phyloP scores from a whole-genome alignment of 2,113 vertebrate genomes.

The Plecotus auritus region DNA sequence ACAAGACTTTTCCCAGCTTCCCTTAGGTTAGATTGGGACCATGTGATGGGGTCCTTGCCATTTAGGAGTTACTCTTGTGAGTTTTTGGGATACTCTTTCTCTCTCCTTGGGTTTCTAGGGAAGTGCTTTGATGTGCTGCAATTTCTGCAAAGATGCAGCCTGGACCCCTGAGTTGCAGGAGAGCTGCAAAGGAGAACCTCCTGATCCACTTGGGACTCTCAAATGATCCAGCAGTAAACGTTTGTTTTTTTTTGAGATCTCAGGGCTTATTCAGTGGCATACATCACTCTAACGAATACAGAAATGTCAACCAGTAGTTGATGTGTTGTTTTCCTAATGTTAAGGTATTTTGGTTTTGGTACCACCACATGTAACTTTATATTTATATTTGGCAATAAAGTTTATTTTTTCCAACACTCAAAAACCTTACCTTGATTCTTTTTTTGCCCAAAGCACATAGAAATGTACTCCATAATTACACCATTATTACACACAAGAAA shows the following conservation, averaged over 20 bases:
- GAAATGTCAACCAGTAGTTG: background rate
- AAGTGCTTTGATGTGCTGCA: background rate
- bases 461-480: background rate
- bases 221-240: background rate
- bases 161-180: rapidly evolving
- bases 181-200: rapidly evolving
- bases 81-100: background rate
- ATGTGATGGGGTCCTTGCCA: background rate
- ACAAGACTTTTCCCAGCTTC: background rate
- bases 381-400: background rate
- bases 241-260: background rate
- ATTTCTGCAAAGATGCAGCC: background rate
- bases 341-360: background rate
- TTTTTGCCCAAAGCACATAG: background rate
- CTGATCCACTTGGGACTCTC: background rate
- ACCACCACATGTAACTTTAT: background rate
- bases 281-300: background rate
- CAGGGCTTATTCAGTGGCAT: background rate
- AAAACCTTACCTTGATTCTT: background rate
- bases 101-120: background rate
- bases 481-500: background rate
- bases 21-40: background rate
- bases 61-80: background rate
- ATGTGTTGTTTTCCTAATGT: background rate
- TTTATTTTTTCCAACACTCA: background rate